phyloP scores from a whole-genome alignment of 2,797 vertebrate genomes.

The Margarornis squamiger region DNA sequence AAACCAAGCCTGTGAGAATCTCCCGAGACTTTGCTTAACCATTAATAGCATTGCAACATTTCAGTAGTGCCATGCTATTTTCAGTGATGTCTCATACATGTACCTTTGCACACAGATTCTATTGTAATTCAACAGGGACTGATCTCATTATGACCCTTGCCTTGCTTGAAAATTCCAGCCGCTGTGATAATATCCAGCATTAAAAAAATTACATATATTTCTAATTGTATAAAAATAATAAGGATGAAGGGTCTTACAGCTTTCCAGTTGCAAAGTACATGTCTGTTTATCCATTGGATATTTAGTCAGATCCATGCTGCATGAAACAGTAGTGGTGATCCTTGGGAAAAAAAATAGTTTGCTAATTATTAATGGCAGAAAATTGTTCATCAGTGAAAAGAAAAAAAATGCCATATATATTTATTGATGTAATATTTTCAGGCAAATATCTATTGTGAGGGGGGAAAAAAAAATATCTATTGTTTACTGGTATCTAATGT shows the following conservation, averaged over 20 bases:
- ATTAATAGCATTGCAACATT: neutral
- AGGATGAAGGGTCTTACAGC: slow-evolving; percentile 80
- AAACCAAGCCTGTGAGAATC: neutral
- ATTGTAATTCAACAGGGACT: neutral
- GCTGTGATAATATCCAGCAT: neutral
- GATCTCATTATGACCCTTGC: neutral
- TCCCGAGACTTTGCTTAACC: neutral
- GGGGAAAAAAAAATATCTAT: neutral
- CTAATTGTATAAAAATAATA: neutral
- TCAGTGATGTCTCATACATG: neutral
- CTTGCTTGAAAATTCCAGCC: neutral
- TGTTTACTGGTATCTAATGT: neutral
- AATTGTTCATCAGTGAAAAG: neutral
- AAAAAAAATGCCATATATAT: neutral
- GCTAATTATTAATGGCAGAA: neutral
- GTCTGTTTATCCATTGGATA: slow-evolving; percentile 95
- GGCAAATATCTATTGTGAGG: neutral
- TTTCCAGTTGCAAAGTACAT: slow-evolving; percentile 91
- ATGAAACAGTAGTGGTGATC: slow-evolving; percentile 91
- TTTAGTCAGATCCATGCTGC: slow-evolving; percentile 93
- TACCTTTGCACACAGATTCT: neutral
- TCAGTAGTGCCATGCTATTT: neutral
- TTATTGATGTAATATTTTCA: neutral
- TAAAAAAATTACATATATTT: neutral
- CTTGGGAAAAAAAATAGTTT: slow-evolving; percentile 45